phyloP scores from a whole-genome alignment of 2,888 invertebrate species.

The Opisthograptis luteolata region DNA sequence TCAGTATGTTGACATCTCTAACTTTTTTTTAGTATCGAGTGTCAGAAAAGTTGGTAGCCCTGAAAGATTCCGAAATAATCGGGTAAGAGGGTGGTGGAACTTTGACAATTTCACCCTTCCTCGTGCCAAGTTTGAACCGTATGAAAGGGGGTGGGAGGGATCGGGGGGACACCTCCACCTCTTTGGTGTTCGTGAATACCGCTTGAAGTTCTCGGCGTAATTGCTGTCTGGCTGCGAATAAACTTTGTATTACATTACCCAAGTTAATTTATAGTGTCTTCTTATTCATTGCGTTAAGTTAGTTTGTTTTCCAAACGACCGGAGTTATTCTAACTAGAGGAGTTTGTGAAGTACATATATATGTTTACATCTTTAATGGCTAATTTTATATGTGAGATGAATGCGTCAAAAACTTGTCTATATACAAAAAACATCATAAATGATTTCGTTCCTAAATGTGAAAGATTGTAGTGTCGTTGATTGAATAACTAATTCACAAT shows the following conservation, averaged over 20 bases:
- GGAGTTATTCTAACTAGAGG: conserved; percentile 55
- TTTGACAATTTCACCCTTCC: conserved; percentile 66
- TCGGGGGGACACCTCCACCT: conserved; percentile 55
- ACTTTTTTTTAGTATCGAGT: conserved; percentile 51
- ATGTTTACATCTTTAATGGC: conserved; percentile 23
- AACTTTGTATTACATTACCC: conserved; percentile 82
- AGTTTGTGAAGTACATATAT: conserved; percentile 43
- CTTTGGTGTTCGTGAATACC: conserved; percentile 78
- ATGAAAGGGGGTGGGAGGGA: conserved; percentile 58
- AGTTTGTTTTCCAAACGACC: conserved; percentile 66
- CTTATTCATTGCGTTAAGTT: conserved; percentile 74
- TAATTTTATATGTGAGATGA: too few species aligned
- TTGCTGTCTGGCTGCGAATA: conserved; percentile 81
- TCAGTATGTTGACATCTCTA: conserved; percentile 41
- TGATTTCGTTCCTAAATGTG: too few species aligned
- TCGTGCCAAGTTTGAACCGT: conserved; percentile 59
- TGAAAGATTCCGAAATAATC: conserved; percentile 73
- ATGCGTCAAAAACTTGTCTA: too few species aligned
- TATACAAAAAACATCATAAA: too few species aligned
- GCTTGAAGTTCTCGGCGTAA: conserved; percentile 78
- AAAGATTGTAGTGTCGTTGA: too few species aligned
- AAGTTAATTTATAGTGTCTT: conserved; percentile 79
- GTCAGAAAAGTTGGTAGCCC: conserved; percentile 61
- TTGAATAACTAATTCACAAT: too few species aligned
- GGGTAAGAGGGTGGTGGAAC: conserved; percentile 63